Evolutionary conservation across 2,797 vertebrate genomes (phyloP), one percentile per base, ranked within the genome.

Genomic region (Danio jaintianensis): DNA sequence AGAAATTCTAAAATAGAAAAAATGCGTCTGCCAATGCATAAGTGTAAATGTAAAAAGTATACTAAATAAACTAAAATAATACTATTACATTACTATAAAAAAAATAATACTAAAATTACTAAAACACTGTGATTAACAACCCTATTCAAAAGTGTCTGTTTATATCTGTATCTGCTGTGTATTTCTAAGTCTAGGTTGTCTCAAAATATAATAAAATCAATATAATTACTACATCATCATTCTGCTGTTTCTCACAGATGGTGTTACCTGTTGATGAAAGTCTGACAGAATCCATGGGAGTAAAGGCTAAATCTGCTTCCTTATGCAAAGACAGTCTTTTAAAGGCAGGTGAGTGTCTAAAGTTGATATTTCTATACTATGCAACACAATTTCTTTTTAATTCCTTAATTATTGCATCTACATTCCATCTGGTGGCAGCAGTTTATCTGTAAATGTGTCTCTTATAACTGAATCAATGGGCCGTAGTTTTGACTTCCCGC

Each of bases 211-310:
- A 6, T 56, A 47, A 36, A 43, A 74, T 12, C 10, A 5, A 16
- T 36, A 20, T 40, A 13, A 29, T 29, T 29, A 29, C 29, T 52
- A 18, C 22, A 42, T 61, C 69, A 63, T 52, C 38, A 20, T 62
- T 52, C 40, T 52, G 74, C 1, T 15, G 6, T 87, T 22, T 69
- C 0, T 74, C 82, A 88, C 73, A 99, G 98, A 99, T 96, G 92
- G 96, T 99, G 70, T 92, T 99, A 61, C 95, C 97, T 0, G 97
- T 99, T 62, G 98, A 99, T 69, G 98, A 98, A 92, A 99, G 98
- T 87, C 91, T 99, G 90, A 98, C 97, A 1, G 97, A 97, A 89
- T 96, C 97, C 1, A 89, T 95, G 91, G 95, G 95, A 88, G 95
- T 98, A 61, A 95, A 96, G 88, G 95, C 96, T 83, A 98, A 96